A percentile compares a stretch with the other conserved stretches of the same genome.
Conservation (phyloP, 2,113 vertebrate genomes). For the Pitta sordida region DNA sequence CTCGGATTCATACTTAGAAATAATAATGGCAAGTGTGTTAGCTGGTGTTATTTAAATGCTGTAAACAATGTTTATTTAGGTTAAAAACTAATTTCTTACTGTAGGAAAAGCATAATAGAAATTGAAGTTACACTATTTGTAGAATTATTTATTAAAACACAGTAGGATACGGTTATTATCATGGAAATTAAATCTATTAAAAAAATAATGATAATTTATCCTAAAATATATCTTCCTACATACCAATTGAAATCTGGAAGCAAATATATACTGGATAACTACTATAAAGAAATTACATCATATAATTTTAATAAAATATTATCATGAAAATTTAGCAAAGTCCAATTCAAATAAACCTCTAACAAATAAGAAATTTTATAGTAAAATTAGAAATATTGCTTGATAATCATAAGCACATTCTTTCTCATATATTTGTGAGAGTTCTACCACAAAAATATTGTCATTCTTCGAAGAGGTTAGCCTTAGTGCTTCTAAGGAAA, state of each 20-base stretch:
- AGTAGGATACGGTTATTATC: background rate
- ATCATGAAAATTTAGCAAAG: background rate
- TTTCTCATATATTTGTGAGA: background rate
- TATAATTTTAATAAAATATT: background rate
- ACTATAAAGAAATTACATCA: background rate
- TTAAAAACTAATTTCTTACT: background rate
- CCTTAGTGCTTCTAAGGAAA: background rate
- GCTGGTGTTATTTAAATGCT: background rate
- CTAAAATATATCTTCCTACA: background rate
- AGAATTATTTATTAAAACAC: background rate
- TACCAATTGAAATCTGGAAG: background rate
- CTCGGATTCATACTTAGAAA: background rate
- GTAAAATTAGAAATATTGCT: background rate
- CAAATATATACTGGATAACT: background rate
- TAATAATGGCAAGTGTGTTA: background rate
- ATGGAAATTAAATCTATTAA: background rate
- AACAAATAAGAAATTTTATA: background rate
- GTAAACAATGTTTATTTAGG: background rate
- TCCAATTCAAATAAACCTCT: background rate
- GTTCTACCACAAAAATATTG: background rate
- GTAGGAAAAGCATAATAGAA: background rate
- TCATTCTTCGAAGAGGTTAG: background rate
- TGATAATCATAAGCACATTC: rapidly evolving
- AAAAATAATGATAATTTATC: background rate
- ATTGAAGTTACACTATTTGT: background rate